Conservation (phyloP, 1,140 invertebrate species). For the Chymomyza costata region DNA sequence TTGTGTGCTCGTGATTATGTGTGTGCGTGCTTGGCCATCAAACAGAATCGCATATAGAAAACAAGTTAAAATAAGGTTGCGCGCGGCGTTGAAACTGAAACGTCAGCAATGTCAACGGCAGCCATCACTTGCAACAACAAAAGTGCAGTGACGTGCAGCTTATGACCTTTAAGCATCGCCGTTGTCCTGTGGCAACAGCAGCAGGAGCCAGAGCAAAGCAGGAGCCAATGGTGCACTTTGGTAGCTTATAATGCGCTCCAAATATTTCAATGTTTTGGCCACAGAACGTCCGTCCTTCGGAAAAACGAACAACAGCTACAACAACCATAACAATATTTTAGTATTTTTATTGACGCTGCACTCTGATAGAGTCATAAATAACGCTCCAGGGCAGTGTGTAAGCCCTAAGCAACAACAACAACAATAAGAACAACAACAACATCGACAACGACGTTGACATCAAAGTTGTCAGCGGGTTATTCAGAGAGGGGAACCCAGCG, state of each 20-base stretch:
- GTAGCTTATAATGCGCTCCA: conserved; percentile 28
- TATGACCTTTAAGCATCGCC: no score
- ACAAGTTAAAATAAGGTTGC: conserved; percentile 55
- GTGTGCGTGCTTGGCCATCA: conserved; percentile 28
- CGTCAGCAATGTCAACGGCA: conserved; percentile 41
- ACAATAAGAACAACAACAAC: neutral
- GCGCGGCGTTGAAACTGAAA: conserved; percentile 31
- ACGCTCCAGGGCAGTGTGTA: conserved; percentile 24
- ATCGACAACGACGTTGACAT: conserved; percentile 2
- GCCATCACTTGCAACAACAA: conserved; percentile 16
- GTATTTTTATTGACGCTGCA: conserved; percentile 61
- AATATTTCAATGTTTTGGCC: conserved; percentile 34
- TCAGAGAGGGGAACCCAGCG: no score
- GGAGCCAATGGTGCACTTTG: conserved; percentile 33
- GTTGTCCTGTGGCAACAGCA: conserved; percentile 5
- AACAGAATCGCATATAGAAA: conserved; percentile 27
- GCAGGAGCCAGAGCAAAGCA: no score
- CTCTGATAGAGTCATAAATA: conserved; percentile 53
- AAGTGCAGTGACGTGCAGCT: conserved; percentile 1
- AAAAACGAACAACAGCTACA: conserved; percentile 15
- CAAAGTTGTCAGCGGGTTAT: neutral
- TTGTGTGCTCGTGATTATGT: no score
- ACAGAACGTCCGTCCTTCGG: no score
- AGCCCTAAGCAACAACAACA: neutral
- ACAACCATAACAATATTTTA: conserved; percentile 65